phyloP scores from a whole-genome alignment of 2,113 vertebrate species.

The Gopherus flavomarginatus region DNA sequence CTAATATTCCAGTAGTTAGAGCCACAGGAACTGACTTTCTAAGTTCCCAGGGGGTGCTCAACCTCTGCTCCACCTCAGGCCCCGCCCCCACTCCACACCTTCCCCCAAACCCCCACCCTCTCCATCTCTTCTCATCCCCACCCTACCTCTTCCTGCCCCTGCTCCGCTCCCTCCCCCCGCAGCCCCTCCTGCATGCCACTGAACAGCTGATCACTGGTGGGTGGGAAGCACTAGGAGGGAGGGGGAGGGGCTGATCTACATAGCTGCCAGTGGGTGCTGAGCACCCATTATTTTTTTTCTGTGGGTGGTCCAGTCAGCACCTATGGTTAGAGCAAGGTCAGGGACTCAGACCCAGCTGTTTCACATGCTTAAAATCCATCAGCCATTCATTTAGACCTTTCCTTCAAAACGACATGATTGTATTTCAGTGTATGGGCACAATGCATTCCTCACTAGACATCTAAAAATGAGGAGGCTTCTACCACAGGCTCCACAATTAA shows the following conservation, averaged over 20 bases:
- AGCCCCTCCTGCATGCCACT: too few relatives aligned
- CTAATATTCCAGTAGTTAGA: not conserved
- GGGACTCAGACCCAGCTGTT: not conserved
- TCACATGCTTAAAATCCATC: not conserved
- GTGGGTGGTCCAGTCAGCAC: too few relatives aligned
- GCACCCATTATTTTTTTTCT: too few relatives aligned
- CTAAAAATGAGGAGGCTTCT: constrained; percentile 38
- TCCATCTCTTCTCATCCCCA: too few relatives aligned
- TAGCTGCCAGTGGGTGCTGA: too few relatives aligned
- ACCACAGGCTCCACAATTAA: constrained; percentile 16
- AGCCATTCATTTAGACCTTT: not conserved
- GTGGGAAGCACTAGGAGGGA: not conserved
- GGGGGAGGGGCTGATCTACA: too few relatives aligned
- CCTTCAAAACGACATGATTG: constrained; percentile 25
- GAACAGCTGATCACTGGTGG: not conserved
- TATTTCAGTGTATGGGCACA: constrained; percentile 11
- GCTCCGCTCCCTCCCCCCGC: too few relatives aligned
- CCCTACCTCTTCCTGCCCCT: too few relatives aligned
- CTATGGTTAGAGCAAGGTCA: not conserved
- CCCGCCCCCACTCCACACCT: too few relatives aligned
- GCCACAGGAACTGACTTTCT: not conserved
- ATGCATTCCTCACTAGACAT: constrained; percentile 35
- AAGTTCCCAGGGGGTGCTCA: not conserved
- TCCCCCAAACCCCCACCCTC: too few relatives aligned
- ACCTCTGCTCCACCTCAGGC: too few relatives aligned